These are phyloP conservation scores for Porphyrio hochstetteri DNA, from an alignment of 2,113 vertebrate genomes.

Conservation along the genomic window DNA sequence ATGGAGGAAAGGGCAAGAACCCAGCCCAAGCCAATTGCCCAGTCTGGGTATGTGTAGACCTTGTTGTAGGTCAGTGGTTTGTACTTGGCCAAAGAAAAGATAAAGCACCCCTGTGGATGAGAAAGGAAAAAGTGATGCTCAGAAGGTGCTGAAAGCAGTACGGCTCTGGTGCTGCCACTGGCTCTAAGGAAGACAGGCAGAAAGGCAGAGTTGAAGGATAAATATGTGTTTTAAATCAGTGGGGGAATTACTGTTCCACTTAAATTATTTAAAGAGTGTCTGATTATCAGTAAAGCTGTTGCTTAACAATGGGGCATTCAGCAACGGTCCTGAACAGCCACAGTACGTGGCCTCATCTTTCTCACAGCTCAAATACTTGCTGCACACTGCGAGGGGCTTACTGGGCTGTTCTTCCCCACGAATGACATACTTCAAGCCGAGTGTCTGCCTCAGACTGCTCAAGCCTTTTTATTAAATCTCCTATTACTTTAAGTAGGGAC, in stretches of 20 bases:
- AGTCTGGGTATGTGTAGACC: constrained; percentile 90
- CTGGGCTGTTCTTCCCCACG: background rate
- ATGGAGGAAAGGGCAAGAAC: constrained; percentile 92
- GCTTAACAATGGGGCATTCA: background rate
- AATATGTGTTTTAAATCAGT: background rate
- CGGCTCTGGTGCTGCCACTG: background rate
- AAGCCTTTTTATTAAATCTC: background rate
- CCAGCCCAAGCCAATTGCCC: constrained; percentile 97
- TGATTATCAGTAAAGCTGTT: background rate
- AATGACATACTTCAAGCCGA: background rate
- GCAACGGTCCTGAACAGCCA: background rate
- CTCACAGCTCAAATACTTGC: background rate
- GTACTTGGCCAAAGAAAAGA: constrained; percentile 96
- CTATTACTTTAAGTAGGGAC: background rate
- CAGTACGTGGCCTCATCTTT: background rate
- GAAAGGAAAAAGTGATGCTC: constrained; percentile 1
- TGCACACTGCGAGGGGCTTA: background rate
- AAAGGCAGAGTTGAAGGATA: background rate
- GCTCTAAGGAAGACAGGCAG: background rate
- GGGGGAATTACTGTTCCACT: background rate
- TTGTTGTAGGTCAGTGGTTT: constrained; percentile 98
- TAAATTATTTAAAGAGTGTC: background rate
- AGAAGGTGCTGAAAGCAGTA: background rate
- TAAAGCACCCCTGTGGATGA: constrained; percentile 88
- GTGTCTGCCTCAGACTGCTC: background rate